phyloP scores from a whole-genome alignment of 37 sponge, comb jelly and placozoan genomes.

The Ianthella basta region DNA sequence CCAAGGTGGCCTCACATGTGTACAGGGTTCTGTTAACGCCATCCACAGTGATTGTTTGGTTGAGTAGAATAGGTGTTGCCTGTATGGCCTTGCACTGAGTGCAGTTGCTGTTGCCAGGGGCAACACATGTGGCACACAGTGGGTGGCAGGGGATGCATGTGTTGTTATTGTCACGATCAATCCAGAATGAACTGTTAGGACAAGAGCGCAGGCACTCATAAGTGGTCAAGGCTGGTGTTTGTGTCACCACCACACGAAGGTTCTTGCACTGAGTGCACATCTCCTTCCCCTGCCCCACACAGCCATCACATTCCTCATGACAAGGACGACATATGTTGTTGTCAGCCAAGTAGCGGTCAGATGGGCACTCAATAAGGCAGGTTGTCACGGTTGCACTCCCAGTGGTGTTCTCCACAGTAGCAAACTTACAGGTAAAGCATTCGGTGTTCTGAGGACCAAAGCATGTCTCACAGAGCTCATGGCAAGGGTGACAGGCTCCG shows the following conservation, averaged over 20 bases:
- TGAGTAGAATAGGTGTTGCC: too few species aligned
- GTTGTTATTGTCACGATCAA: neutral
- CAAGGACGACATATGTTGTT: constrained; percentile 29
- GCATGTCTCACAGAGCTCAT: constrained; percentile 30
- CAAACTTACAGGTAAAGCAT: constrained; percentile 28
- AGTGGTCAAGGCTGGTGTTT: neutral
- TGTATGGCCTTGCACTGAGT: constrained; percentile 27
- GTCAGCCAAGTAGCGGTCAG: neutral
- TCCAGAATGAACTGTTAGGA: neutral
- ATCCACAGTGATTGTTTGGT: too few species aligned
- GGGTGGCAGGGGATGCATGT: constrained; percentile 2
- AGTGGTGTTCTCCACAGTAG: neutral
- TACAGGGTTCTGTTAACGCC: too few species aligned
- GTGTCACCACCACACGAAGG: neutral
- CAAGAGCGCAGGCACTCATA: neutral
- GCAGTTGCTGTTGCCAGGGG: constrained; percentile 51
- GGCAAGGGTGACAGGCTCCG: constrained; percentile 32
- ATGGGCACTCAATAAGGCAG: neutral
- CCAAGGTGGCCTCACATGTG: too few species aligned
- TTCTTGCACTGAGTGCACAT: constrained; percentile 42
- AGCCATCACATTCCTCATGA: constrained; percentile 51
- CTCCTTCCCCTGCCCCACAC: constrained; percentile 22
- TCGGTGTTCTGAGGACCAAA: neutral
- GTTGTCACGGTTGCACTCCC: neutral
- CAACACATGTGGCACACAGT: constrained; percentile 31